These are phyloP conservation scores for Lapara coniferarum DNA, from an alignment of 2,888 invertebrate species.

Conservation along the genomic window DNA sequence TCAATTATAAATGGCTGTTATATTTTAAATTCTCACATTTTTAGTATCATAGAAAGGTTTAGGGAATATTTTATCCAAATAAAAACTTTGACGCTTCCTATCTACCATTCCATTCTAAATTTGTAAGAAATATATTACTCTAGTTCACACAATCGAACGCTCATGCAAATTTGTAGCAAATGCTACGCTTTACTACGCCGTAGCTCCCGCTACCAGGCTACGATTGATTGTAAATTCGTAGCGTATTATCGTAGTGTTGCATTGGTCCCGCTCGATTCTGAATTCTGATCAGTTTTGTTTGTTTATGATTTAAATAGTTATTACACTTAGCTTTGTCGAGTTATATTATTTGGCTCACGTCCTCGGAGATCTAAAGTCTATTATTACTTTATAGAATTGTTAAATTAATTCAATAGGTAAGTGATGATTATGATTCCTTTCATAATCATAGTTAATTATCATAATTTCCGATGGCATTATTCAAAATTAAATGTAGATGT, in stretches of 20 bases:
- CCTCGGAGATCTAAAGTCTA: background rate
- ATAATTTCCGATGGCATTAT: too few relatives aligned
- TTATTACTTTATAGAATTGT: background rate
- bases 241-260: background rate
- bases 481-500: too few relatives aligned
- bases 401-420: too few relatives aligned
- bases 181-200: constrained; percentile 18
- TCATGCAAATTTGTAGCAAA: constrained; percentile 17
- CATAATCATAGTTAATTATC: too few relatives aligned
- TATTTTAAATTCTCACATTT: too few relatives aligned
- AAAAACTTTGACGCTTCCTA: background rate
- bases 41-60: too few relatives aligned
- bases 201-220: background rate
- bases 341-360: background rate
- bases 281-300: constrained; percentile 5
- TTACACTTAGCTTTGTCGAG: background rate
- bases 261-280: constrained; percentile 1
- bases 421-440: background rate
- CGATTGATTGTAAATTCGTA: constrained; percentile 19
- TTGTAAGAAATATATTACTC: background rate
- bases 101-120: background rate
- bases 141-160: background rate
- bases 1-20: background rate
- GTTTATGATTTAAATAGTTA: constrained; percentile 18
- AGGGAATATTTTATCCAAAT: background rate